Conservation (phyloP, 2,797 vertebrate genomes). For the Craterocephalus amniculus region DNA sequence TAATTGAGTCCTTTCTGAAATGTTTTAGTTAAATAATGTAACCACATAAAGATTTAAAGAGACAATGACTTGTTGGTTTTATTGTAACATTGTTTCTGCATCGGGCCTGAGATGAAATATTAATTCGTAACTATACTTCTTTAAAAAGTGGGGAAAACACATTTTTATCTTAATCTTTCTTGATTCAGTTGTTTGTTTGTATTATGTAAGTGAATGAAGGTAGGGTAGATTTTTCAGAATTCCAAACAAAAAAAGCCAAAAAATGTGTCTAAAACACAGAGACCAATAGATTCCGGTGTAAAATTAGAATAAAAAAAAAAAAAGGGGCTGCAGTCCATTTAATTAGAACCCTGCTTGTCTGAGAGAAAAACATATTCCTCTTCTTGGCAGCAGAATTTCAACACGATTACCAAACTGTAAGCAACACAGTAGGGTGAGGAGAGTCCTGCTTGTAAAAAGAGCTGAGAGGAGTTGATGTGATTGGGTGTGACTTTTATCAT, state of each 20-base stretch:
- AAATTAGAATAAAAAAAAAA: neutral
- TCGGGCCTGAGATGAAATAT: neutral
- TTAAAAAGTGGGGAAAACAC: neutral
- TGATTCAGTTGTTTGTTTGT: neutral
- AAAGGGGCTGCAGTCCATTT: neutral
- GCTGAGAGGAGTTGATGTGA: slow-evolving; percentile 16
- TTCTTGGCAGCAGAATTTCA: slow-evolving; percentile 21
- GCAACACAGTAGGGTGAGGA: neutral
- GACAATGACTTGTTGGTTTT: neutral
- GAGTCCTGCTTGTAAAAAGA: slow-evolving; percentile 6
- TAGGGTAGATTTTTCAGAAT: neutral
- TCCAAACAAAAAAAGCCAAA: neutral
- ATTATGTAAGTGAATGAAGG: neutral
- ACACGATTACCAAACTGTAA: neutral
- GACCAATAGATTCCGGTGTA: neutral
- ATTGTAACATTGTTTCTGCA: slow-evolving; percentile 2
- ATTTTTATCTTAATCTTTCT: neutral
- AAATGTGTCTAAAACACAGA: neutral
- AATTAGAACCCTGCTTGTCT: slow-evolving; percentile 1
- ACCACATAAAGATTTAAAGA: neutral
- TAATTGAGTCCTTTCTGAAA: slow-evolving; percentile 3
- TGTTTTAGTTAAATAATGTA: slow-evolving; percentile 1
- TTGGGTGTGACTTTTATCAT: slow-evolving; percentile 13
- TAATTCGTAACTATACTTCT: neutral
- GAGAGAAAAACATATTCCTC: slow-evolving; percentile 10